Conservation (phyloP, 2,113 vertebrate species). For the Corythornis cristatus region DNA sequence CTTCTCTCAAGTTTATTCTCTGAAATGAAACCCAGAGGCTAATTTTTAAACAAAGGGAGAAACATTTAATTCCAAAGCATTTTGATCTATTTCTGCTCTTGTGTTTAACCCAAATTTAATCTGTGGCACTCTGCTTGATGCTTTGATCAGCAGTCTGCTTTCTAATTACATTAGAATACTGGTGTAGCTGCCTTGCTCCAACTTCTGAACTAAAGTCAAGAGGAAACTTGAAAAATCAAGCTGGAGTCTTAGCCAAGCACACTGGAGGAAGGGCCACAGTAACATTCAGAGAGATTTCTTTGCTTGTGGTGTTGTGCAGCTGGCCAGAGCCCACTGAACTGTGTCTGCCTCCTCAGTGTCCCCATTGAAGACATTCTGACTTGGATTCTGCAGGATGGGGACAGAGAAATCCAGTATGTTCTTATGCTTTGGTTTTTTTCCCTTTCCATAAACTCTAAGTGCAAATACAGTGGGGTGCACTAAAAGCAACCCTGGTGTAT, state of each 20-base stretch:
- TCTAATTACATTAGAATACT: slow-evolving; percentile 1
- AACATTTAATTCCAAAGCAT: not conserved
- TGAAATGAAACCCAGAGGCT: not conserved
- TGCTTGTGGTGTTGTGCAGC: not conserved
- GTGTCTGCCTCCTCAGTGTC: fast-evolving
- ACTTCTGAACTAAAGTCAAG: not conserved
- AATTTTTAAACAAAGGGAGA: not conserved
- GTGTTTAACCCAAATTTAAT: not conserved
- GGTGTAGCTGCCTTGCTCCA: not conserved
- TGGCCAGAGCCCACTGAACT: not conserved
- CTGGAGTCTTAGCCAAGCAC: not conserved
- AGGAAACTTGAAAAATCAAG: not conserved
- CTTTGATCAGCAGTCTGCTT: slow-evolving; percentile 2
- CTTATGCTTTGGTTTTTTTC: not conserved
- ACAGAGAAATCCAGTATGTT: not conserved
- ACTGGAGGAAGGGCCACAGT: not conserved
- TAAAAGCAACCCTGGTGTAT: not conserved
- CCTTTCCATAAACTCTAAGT: not conserved
- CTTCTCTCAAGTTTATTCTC: not conserved
- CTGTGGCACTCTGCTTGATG: not conserved
- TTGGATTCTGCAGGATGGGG: not conserved
- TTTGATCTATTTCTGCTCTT: slow-evolving; percentile 2
- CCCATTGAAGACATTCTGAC: not conserved
- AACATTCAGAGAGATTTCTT: not conserved
- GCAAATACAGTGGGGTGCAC: not conserved